A percentile compares a stretch with the other conserved stretches of the same genome.
phyloP scores from a whole-genome alignment of 2,888 invertebrate genomes.

The Drosophila histrio region DNA sequence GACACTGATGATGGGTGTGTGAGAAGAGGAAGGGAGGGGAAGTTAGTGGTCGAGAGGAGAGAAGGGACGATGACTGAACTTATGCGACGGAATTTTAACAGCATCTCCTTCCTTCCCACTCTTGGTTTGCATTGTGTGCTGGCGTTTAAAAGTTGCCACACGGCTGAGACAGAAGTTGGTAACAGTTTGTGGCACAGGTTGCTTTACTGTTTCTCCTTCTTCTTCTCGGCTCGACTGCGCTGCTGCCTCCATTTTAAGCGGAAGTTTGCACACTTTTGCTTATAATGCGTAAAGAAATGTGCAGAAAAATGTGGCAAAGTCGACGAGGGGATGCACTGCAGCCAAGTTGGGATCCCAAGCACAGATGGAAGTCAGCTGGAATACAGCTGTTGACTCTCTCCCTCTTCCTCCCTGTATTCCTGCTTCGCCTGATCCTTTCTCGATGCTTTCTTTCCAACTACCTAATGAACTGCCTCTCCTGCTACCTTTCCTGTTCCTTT shows the following conservation, averaged over 20 bases:
- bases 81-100: constrained; percentile 53
- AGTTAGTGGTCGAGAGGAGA: not conserved
- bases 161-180: not conserved
- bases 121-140: constrained; percentile 33
- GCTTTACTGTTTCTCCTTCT: not conserved
- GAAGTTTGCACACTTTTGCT: constrained; percentile 53
- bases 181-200: constrained; percentile 16
- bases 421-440: not conserved
- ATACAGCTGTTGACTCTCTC: not conserved
- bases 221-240: not conserved
- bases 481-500: not conserved
- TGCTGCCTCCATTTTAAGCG: constrained; percentile 36
- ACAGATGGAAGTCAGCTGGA: not conserved
- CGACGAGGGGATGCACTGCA: constrained; percentile 28
- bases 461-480: not conserved
- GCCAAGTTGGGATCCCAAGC: not conserved
- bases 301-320: not conserved
- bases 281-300: constrained; percentile 35
- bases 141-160: constrained; percentile 39
- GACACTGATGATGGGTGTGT: not conserved
- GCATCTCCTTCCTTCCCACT: not conserved
- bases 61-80: constrained; percentile 28
- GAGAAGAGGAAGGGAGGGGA: not conserved
- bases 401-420: not conserved
- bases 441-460: not conserved